Evolutionary conservation across 2,888 invertebrate genomes (phyloP), one percentile per base, ranked within the genome.

Genomic region (Cantharis flavilabris): DNA sequence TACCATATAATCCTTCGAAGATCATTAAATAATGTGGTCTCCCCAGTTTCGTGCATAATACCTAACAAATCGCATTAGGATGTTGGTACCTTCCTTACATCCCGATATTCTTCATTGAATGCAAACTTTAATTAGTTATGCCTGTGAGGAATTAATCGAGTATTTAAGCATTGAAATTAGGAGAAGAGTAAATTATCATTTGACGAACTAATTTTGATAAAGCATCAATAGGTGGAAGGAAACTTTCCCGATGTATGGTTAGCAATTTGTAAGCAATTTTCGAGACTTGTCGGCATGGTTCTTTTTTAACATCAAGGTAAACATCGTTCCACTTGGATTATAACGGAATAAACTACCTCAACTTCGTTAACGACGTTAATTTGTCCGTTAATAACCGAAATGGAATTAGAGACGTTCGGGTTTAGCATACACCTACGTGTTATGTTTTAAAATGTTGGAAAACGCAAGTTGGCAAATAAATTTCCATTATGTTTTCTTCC

Each of bases 101-200:
- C 3, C 13, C 33, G 33, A 3, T 4, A 13, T 33, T 33, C 13
- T 33, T 33, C 33, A 5, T 33, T 5, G 33, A 33, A 33, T 33
- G 2, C 1, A 13, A 33, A 33, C 33, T 33, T 13, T 33, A 33
- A 33, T 33, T 33, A 67, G 75, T 75, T 70, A 75, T 16, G 71
- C 65, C 67, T 75, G 71, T 75, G 65, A n/a, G 62, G 67, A 70
- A 75, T 75, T 75, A 75, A 75, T 75, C 71, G 71, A 75, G 75
- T 75, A 71, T 65, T 75, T 67, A 67, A 65, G 65, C 63, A 67
- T 65, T 72, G 65, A 65, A 72, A 72, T 72, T 67, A 23, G 20
- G 14, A 65, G 33, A 49, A 5, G 49, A 23, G 30, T 72, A 72
- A n/a, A 67, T 67, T 65, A 72, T 72, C 67, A 72, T 72, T 72